These are phyloP conservation scores for Zygogramma bicolorata DNA, from an alignment of 2,888 invertebrate genomes.

Conservation along the genomic window DNA sequence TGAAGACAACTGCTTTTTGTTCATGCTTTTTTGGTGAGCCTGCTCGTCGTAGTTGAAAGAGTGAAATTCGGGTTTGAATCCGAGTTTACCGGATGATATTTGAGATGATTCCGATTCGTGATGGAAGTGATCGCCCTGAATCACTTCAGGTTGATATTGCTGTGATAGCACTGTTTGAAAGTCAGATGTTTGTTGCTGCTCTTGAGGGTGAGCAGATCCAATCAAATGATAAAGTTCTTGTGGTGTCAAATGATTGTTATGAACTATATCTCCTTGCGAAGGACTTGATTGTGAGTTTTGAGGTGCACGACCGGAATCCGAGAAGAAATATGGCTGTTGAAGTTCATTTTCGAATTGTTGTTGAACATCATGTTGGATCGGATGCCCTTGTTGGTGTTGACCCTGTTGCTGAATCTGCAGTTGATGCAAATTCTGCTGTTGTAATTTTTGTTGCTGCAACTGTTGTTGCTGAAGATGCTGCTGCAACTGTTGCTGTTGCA, in stretches of 20 bases:
- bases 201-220: slow-evolving; percentile 38
- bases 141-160: slow-evolving; percentile 65
- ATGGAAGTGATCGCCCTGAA: slow-evolving; percentile 61
- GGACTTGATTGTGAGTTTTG: slow-evolving; percentile 23
- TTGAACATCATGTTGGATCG: slow-evolving; percentile 41
- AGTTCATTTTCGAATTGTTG: slow-evolving; percentile 28
- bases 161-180: slow-evolving; percentile 44
- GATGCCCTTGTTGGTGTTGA: slow-evolving; percentile 46
- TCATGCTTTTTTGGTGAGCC: slow-evolving; percentile 50
- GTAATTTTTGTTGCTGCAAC: slow-evolving; percentile 51
- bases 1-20: slow-evolving; percentile 44
- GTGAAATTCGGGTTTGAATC: slow-evolving; percentile 66
- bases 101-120: slow-evolving; percentile 26
- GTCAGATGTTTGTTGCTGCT: slow-evolving; percentile 52
- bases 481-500: slow-evolving; percentile 55
- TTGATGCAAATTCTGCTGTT: slow-evolving; percentile 41
- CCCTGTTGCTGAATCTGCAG: slow-evolving; percentile 52
- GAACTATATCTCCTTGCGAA: slow-evolving; percentile 38
- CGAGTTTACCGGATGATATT: slow-evolving; percentile 61
- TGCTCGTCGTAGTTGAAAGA: slow-evolving; percentile 68
- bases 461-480: slow-evolving; percentile 55
- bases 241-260: slow-evolving; percentile 40
- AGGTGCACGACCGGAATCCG: slow-evolving; percentile 25
- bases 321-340: slow-evolving; percentile 34
- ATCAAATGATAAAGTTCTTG: slow-evolving; percentile 45